Conservation (phyloP, 35 echinoderm and acorn worm species). For the Heliocidaris tuberculata region DNA sequence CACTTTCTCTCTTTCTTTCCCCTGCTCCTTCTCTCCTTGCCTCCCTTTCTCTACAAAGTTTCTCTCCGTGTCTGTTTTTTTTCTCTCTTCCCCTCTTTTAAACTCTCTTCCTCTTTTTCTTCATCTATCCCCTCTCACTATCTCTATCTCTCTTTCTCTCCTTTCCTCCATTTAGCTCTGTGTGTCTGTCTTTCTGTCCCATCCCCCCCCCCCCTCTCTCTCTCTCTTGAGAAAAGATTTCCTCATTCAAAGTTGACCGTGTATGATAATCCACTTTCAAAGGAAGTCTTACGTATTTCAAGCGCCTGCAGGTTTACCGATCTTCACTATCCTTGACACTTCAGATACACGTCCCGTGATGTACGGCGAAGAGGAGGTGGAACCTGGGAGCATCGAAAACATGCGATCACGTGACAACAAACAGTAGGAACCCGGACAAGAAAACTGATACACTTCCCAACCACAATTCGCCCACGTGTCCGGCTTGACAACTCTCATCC, state of each 20-base stretch:
- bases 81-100: too few relatives aligned
- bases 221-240: too few relatives aligned
- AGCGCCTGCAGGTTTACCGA: neutral
- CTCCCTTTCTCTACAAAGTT: too few relatives aligned
- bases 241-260: neutral
- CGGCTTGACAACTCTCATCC: neutral
- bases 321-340: neutral
- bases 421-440: neutral
- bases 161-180: too few relatives aligned
- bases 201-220: too few relatives aligned
- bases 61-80: too few relatives aligned
- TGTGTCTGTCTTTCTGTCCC: too few relatives aligned
- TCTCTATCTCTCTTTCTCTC: too few relatives aligned
- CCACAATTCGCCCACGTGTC: conserved; percentile 14
- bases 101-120: too few relatives aligned
- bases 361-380: neutral
- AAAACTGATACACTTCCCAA: conserved; percentile 4
- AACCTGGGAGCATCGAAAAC: neutral
- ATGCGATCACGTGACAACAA: neutral
- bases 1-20: too few relatives aligned
- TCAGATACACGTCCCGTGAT: neutral
- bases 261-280: neutral
- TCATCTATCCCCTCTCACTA: too few relatives aligned
- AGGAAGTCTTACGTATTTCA: neutral
- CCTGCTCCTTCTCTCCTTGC: too few relatives aligned